These are phyloP conservation scores for Magallana gigas DNA, from an alignment of 1,140 invertebrate species.

Conservation along the genomic window DNA sequence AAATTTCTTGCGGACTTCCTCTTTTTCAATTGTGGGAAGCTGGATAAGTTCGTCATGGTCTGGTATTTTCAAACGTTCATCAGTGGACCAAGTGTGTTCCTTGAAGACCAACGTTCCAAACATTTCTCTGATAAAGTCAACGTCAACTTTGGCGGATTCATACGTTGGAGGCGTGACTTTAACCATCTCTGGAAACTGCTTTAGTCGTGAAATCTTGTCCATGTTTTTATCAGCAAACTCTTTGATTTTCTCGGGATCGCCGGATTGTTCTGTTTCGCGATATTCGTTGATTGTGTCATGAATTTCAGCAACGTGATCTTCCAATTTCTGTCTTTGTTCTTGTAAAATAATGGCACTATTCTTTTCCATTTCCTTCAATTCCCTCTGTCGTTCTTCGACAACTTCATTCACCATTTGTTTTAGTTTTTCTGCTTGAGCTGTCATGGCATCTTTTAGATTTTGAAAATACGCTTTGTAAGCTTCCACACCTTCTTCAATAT, in stretches of 20 bases:
- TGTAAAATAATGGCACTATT: background rate
- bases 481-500: background rate
- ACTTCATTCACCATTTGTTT: slow-evolving; percentile 21
- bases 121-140: slow-evolving; percentile 22
- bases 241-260: slow-evolving; percentile 2
- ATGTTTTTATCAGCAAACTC: slow-evolving; percentile 14
- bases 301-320: background rate
- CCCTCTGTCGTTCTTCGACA: background rate
- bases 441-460: slow-evolving; percentile 1
- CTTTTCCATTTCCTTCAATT: background rate
- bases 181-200: background rate
- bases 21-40: background rate
- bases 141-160: background rate
- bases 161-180: background rate
- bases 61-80: background rate
- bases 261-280: background rate
- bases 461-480: slow-evolving; percentile 1
- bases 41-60: background rate
- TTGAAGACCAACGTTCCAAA: background rate
- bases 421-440: background rate
- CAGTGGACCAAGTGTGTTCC: background rate
- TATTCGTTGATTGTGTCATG: slow-evolving; percentile 4
- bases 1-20: slow-evolving; percentile 1
- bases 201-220: slow-evolving; percentile 6
- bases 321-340: slow-evolving; percentile 17